Conservation (phyloP, 2,797 vertebrate species). For the Lemur catta region DNA sequence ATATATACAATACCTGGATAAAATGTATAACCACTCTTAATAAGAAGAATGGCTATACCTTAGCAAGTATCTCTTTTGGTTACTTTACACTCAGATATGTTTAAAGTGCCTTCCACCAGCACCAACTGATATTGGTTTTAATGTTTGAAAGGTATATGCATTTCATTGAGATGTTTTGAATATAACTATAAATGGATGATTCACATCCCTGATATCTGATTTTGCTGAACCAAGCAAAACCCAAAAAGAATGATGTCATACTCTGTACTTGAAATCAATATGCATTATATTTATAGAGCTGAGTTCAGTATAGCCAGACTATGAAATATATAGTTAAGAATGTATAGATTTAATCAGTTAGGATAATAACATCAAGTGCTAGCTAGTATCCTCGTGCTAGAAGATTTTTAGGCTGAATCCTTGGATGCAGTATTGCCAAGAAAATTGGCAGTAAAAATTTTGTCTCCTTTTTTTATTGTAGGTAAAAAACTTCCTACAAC, state of each 20-base stretch:
- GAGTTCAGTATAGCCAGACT: background rate
- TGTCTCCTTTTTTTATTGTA: conserved; percentile 55
- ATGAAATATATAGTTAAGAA: background rate
- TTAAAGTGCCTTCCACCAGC: conserved; percentile 1
- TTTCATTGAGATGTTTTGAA: background rate
- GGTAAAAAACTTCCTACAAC: conserved; percentile 84
- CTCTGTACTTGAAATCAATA: conserved; percentile 3
- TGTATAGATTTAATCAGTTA: background rate
- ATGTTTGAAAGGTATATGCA: background rate
- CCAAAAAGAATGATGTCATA: background rate
- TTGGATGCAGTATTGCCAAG: background rate
- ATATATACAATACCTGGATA: background rate
- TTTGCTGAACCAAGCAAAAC: conserved; percentile 36
- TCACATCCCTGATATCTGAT: conserved; percentile 8
- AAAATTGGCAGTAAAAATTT: background rate
- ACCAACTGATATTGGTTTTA: background rate
- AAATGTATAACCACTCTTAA: background rate
- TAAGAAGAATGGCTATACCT: background rate
- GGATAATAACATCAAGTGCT: background rate
- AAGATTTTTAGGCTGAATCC: background rate
- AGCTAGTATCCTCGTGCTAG: background rate
- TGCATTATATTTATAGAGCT: conserved; percentile 34
- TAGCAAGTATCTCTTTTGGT: conserved; percentile 1
- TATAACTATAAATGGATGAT: conserved; percentile 6
- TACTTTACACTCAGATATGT: background rate